Base-by-base conservation (phyloP, 2,888 invertebrate species). In the Xanthia icteritia region DNA sequence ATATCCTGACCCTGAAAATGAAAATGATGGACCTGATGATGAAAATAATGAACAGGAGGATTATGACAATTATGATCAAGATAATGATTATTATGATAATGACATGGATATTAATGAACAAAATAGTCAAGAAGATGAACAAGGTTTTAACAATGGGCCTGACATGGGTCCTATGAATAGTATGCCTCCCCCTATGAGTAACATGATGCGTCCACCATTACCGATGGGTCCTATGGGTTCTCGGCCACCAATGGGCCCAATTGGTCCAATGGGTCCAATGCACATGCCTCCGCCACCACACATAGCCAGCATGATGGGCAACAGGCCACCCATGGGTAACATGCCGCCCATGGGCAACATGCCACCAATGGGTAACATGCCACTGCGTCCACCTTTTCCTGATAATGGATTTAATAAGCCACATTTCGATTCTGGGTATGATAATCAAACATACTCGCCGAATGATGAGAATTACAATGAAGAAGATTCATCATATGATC, bases 351-450 rank as follows among this genome's bases (percentile, higher is more conserved):
- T 92, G 86, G 89, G 89, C 17, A 92, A 88, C 77, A 92, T 91
- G 91, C 91, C 92, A 61, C 91, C 90, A 11, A 91, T 93, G 90
- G 89, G 89, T 20, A 93, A 90, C 51, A 92, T 92, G 91, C 91
- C 92, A 15, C 90, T 91, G 15, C 89, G 91, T 56, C 93, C 94
- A 60, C 92, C 93, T 27, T 96, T 94, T 82, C 77, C 92, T 48
- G 96, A 96, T 79, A 96, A 96, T 90, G 95, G 95, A 48, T 96
- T 91, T 83, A 95, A 94, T 83, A 96, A 96, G 89, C 92, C 93
- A 45, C 93, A 92, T 81, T 96, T 91, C 85, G 95, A 95, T 86
- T 90, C 91, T 64, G 90, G 90, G 31, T 95, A 91, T 88, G 94
- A 94, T 39, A 94, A 94, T 87, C 94, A 94, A 81, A 90, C 90